These are phyloP conservation scores for Hemicentrotus pulcherrimus DNA, from an alignment of 35 echinoderm and acorn worm genomes.

Conservation along the genomic window DNA sequence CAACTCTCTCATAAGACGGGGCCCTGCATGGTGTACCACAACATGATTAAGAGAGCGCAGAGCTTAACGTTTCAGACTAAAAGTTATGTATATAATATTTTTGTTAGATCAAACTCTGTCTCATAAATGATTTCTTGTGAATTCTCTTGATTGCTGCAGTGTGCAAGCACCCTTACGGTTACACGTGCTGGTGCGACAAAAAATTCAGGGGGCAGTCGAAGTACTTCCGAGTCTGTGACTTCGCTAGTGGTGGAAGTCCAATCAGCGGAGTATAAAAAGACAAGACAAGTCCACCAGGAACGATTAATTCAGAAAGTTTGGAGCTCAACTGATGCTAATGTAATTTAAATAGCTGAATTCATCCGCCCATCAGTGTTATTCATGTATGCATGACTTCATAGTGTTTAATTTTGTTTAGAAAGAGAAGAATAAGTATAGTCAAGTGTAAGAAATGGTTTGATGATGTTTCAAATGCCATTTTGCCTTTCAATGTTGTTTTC, in stretches of 20 bases:
- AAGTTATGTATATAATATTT: not conserved
- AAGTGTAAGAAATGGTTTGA: too few relatives aligned
- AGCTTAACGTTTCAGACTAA: not conserved
- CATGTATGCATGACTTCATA: not conserved
- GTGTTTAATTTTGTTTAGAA: not conserved
- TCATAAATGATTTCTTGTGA: not conserved
- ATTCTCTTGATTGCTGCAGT: not conserved
- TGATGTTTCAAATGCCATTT: too few relatives aligned
- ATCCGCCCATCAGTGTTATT: not conserved
- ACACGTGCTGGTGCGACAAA: constrained; percentile 11
- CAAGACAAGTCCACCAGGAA: not conserved
- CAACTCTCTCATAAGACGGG: not conserved
- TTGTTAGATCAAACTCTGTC: not conserved
- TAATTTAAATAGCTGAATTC: not conserved
- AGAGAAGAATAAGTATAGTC: too few relatives aligned
- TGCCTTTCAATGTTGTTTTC: too few relatives aligned
- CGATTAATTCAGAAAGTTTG: not conserved
- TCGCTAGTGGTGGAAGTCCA: not conserved
- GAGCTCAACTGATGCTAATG: not conserved
- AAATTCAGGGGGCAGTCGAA: not conserved
- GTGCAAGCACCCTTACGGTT: not conserved
- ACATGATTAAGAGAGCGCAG: not conserved
- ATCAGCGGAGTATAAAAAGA: not conserved
- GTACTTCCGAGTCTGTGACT: not conserved
- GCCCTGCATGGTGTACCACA: not conserved